Evolutionary conservation across 2,113 vertebrate species (phyloP), one percentile per base, ranked within the genome.

Genomic region (Bubo blakistoni): DNA sequence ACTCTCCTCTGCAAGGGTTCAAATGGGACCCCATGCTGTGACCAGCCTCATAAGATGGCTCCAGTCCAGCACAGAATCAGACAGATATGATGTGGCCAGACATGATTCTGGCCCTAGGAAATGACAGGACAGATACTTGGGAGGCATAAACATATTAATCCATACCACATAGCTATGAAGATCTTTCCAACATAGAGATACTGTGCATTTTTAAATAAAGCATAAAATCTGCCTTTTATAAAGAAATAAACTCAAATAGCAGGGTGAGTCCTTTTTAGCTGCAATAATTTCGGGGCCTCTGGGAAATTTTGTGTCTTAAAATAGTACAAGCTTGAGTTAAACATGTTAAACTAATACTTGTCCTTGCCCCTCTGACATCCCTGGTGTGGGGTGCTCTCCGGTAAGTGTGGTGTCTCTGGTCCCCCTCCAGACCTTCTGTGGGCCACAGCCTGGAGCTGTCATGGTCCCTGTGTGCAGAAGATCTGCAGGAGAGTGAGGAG

Each of bases 381-480:
- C 38, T 70, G 38, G 44, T 47, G 44, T 30, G 34, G 38, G 16
- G 9, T 55, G 51, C 27, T 76, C 70, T 42, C 69, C 4, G 6
- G 44, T 29, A 71, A 36, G 29, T 6, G 13, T 54, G 20, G 15
- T 51, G 57, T 26, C 57, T 71, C 26, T 76, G 36, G 6, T 78
- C 30, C 16, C 22, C 14, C 19, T 38, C 78, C 63, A 90, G 52
- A 82, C 7, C 58, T 1, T 0, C 51, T 61, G 8, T 49, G 66
- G 32, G 12, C 7, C 49, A 76, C 24, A 44, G 57, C 24, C 30
- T 59, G 29, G 32, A 58, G 38, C 6, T 4, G 8, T 54, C n/a
- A 20, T 2, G 0, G 24, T 32, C 17, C 32, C 19, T 24, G 7
- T 0, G 0, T n/a, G 15, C 32, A 44, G 55, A 29, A 83, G 44